Base-by-base conservation (phyloP, 1,140 invertebrate genomes). In the Drosophila busckii region DNA sequence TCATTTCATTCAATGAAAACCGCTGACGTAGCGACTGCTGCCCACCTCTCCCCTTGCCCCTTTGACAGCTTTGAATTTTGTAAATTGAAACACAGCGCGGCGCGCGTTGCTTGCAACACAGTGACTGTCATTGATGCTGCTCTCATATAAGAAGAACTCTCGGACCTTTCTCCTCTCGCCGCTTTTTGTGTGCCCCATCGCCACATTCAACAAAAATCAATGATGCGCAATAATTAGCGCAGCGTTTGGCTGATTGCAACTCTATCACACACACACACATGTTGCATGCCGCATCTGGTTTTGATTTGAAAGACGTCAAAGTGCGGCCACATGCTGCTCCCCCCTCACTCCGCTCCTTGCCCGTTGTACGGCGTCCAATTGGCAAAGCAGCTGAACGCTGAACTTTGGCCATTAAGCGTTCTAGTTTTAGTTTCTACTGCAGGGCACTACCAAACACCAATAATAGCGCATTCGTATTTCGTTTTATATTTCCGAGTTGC, bases 161-260 rank as follows among this genome's bases (percentile, higher is more conserved):
- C 10, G 37, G 23, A 31, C 26, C 1, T 10, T 17, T 4, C 15
- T n/a, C 25, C 37, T 10, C 31, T 10, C 19, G 9, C 8, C 15
- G 31, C n/a, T 16, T 6, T n/a, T 20, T 19, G 25, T 6, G n/a
- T 8, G 2, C 12, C 32, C 9, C 32, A 44, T 22, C 6, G 25
- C 19, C 41, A 19, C 12, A 12, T 20, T 20, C 37, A 12, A 10
- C 42, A 54, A 34, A 52, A 69, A 55, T 69, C 75, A 82, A 70
- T 80, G 75, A 61, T 70, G 75, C 69, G 65, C 75, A 75, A 66
- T 82, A 80, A 80, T 80, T 80, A 80, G 75, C 75, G 50, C 67
- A 55, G 40, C 71, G 53, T 53, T 75, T 61, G 48, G 19, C 54
- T 22, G 32, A 23, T 37, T 40, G 16, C 46, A 37, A 32, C 32